Evolutionary conservation across 2,888 invertebrate genomes (phyloP).

Genomic region (Nephrotoma guestfalica): DNA sequence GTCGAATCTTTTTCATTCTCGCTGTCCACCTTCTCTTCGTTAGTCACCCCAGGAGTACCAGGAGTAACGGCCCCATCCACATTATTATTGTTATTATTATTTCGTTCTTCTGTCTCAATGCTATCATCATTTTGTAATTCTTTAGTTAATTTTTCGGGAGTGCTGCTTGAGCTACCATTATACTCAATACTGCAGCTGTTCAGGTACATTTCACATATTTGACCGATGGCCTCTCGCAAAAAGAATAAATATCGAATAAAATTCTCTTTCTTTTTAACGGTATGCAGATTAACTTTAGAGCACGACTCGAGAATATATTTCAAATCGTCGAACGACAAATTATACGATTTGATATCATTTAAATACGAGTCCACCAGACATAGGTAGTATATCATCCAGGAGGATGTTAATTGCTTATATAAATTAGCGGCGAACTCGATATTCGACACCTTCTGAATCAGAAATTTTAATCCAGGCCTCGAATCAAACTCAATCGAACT

Average conservation of each 20-base stretch:
- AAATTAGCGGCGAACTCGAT: conserved; percentile 75
- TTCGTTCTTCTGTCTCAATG: conserved; percentile 23
- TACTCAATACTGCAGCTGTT: conserved; percentile 32
- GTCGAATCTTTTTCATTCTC: conserved; percentile 15
- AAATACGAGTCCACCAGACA: conserved; percentile 74
- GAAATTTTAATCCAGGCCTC: conserved; percentile 82
- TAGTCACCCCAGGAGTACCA: neutral
- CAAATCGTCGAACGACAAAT: conserved; percentile 43
- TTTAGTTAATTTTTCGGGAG: conserved; percentile 7
- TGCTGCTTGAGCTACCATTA: neutral
- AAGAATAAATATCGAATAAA: conserved; percentile 45
- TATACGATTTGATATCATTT: conserved; percentile 49
- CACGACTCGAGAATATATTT: conserved; percentile 48
- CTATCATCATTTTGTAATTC: neutral
- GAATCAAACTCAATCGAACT: conserved; percentile 78
- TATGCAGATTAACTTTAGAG: conserved; percentile 36
- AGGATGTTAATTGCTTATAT: conserved; percentile 84
- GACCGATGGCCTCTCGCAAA: conserved; percentile 45
- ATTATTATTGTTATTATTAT: neutral
- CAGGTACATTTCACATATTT: conserved; percentile 41
- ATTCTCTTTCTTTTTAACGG: conserved; percentile 37
- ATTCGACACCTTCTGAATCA: conserved; percentile 84
- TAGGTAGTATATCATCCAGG: conserved; percentile 80
- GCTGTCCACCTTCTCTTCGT: neutral
- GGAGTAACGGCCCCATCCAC: neutral